Conservation (phyloP, 1,140 invertebrate species). For the Saccostrea glomerata region DNA sequence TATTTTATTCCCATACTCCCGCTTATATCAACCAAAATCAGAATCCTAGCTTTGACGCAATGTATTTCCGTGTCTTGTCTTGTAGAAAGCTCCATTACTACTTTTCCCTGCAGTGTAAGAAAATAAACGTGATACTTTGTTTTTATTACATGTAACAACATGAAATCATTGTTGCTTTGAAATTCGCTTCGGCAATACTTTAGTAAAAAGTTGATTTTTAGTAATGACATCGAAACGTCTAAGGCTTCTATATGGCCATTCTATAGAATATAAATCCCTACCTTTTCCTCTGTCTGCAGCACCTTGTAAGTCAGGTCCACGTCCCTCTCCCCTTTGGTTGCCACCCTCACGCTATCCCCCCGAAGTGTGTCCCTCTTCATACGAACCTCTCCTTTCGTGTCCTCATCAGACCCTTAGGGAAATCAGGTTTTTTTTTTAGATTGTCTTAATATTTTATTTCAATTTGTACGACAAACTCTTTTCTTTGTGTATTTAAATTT, state of each 20-base stretch:
- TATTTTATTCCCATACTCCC: conserved; percentile 66
- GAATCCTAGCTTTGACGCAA: conserved; percentile 55
- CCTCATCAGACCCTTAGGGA: background rate
- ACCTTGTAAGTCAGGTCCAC: conserved; percentile 3
- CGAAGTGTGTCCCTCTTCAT: conserved; percentile 18
- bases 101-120: conserved; percentile 42
- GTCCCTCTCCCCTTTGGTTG: background rate
- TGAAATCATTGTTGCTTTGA: background rate
- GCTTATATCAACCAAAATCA: conserved; percentile 64
- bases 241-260: background rate
- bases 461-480: too few relatives aligned
- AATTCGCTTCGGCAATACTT: background rate
- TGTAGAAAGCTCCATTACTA: conserved; percentile 60
- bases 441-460: too few relatives aligned
- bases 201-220: too few relatives aligned
- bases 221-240: too few relatives aligned
- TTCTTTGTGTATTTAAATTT: too few relatives aligned
- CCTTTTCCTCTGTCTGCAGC: background rate
- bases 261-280: background rate
- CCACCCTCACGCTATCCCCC: background rate
- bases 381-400: background rate
- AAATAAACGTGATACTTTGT: conserved; percentile 17
- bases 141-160: background rate
- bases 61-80: conserved; percentile 47
- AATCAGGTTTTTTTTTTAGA: background rate